Percentiles rank a stretch among this genome's conserved stretches.
phyloP scores from a whole-genome alignment of 2,888 invertebrate genomes.

The Hyppa rectilinea region DNA sequence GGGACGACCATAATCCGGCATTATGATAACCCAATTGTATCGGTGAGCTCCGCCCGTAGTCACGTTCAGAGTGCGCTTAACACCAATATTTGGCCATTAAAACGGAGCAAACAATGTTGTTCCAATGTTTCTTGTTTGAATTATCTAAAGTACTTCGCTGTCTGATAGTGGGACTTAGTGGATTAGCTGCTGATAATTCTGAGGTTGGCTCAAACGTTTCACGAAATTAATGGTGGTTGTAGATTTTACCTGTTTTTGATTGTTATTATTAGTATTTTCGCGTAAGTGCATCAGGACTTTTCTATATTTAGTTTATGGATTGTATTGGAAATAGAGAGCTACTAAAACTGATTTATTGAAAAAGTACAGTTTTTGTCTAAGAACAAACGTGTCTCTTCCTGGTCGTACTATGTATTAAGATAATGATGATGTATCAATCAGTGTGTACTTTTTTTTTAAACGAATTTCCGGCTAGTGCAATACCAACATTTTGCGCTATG shows the following conservation, averaged over 20 bases:
- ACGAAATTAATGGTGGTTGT: conserved; percentile 26
- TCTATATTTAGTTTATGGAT: neutral
- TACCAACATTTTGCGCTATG: neutral
- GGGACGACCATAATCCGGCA: conserved; percentile 35
- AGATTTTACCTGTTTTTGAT: conserved; percentile 19
- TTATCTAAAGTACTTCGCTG: conserved; percentile 63
- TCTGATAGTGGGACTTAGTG: conserved; percentile 56
- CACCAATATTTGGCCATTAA: conserved; percentile 80
- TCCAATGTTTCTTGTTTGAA: conserved; percentile 72
- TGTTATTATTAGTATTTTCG: neutral
- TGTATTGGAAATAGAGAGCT: neutral
- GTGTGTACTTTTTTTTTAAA: neutral
- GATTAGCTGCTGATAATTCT: conserved; percentile 56
- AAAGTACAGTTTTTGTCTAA: neutral
- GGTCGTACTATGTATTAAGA: neutral
- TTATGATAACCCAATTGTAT: conserved; percentile 57
- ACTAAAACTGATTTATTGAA: neutral
- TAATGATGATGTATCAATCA: neutral
- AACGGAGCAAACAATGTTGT: conserved; percentile 73
- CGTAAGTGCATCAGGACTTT: neutral
- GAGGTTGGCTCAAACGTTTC: conserved; percentile 42
- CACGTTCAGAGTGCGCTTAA: conserved; percentile 69
- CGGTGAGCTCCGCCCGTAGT: conserved; percentile 62
- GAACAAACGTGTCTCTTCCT: neutral
- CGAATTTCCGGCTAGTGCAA: neutral